Percentiles rank a stretch among this genome's conserved stretches.
These are phyloP conservation scores for Larimichthys crocea DNA, from an alignment of 2,113 vertebrate species.

Conservation along the genomic window DNA sequence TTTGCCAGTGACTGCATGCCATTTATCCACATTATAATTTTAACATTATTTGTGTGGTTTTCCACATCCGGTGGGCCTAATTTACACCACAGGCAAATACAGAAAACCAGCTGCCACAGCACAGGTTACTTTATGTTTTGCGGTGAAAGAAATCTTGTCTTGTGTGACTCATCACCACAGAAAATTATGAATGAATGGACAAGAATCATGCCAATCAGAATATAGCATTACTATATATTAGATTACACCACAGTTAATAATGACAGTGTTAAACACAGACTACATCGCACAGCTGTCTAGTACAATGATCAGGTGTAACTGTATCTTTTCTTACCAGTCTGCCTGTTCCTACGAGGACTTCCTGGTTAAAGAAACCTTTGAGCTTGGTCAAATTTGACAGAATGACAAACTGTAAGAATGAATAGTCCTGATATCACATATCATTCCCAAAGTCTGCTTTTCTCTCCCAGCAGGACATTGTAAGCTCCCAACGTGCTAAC, in stretches of 20 bases:
- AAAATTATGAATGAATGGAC: neutral
- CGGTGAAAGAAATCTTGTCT: neutral
- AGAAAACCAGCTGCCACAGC: conserved; percentile 14
- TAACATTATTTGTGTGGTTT: conserved; percentile 17
- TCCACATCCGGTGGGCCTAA: conserved; percentile 8
- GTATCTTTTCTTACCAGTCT: neutral
- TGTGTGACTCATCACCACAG: conserved; percentile 17
- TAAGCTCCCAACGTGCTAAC: conserved; percentile 70
- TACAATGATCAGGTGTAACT: neutral
- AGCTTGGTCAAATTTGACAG: conserved; percentile 21
- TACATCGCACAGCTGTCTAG: conserved; percentile 1
- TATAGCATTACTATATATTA: neutral
- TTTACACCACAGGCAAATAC: neutral
- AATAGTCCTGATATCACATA: conserved; percentile 44
- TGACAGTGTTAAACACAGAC: conserved; percentile 3
- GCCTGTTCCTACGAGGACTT: conserved; percentile 7
- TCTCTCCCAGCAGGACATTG: conserved; percentile 54
- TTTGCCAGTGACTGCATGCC: neutral
- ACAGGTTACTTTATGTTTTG: conserved; percentile 14
- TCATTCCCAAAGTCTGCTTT: conserved; percentile 56
- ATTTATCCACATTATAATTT: conserved; percentile 5
- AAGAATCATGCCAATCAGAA: neutral
- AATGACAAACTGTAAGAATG: conserved; percentile 35
- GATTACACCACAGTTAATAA: neutral
- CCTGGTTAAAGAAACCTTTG: neutral